Conservation (phyloP, 2,113 vertebrate genomes). For the Anguilla japonica region DNA sequence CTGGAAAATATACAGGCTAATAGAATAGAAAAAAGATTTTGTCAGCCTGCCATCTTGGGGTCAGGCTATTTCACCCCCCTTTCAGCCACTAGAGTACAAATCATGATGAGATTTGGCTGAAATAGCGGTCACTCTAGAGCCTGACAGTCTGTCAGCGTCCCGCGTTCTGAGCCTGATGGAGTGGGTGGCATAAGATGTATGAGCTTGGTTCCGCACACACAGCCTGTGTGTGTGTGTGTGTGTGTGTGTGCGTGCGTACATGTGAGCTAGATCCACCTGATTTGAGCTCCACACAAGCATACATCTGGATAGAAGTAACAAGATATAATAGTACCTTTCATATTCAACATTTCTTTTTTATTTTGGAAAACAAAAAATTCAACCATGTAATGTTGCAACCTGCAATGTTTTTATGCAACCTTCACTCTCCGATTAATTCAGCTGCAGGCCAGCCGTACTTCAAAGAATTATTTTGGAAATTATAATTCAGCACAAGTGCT, state of each 20-base stretch:
- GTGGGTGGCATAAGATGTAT: conserved; percentile 4
- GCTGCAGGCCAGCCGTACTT: conserved; percentile 61
- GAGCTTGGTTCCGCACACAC: not conserved
- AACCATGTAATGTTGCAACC: not conserved
- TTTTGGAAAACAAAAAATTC: not conserved
- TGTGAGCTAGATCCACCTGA: not conserved
- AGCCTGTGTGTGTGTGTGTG: conserved; percentile 2
- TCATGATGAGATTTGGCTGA: not conserved
- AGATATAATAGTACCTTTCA: too few species aligned
- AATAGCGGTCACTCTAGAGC: not conserved
- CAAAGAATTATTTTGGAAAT: conserved; percentile 62
- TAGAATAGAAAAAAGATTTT: too few species aligned
- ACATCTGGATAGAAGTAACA: too few species aligned
- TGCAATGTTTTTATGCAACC: not conserved
- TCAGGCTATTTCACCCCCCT: not conserved
- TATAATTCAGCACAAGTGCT: conserved; percentile 50
- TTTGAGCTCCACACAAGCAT: not conserved
- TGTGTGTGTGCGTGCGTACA: not conserved
- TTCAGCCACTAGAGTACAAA: not conserved
- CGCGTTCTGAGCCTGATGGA: not conserved
- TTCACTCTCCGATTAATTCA: conserved; percentile 12
- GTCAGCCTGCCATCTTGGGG: not conserved
- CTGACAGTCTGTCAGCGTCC: not conserved
- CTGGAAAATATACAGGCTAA: too few species aligned
- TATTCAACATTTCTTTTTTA: not conserved